A percentile compares a stretch with the other conserved stretches of the same genome.
phyloP scores from a whole-genome alignment of 2,888 invertebrate species.

The Euplagia quadripunctaria region DNA sequence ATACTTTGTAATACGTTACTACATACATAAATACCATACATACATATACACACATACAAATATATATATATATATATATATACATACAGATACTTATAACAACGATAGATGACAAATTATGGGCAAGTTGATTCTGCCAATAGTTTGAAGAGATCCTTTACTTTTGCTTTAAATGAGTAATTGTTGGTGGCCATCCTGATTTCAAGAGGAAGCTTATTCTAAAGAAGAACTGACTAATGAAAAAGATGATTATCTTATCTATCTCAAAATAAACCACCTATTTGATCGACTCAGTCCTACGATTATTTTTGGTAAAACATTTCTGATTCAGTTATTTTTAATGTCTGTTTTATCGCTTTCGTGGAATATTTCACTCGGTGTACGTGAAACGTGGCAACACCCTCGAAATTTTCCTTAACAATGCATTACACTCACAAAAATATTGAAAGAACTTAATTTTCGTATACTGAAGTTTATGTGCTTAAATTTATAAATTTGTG shows the following conservation, averaged over 20 bases:
- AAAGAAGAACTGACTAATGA: too few species aligned
- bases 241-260: not conserved
- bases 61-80: too few species aligned
- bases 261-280: not conserved
- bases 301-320: constrained; percentile 8
- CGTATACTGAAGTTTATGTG: not conserved
- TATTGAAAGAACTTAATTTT: constrained; percentile 1
- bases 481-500: not conserved
- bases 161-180: too few species aligned
- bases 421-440: constrained; percentile 14
- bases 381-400: constrained; percentile 23
- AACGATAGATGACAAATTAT: too few species aligned
- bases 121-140: too few species aligned
- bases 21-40: too few species aligned
- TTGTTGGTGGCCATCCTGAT: too few species aligned
- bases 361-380: constrained; percentile 39
- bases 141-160: too few species aligned
- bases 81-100: too few species aligned
- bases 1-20: too few species aligned
- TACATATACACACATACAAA: too few species aligned
- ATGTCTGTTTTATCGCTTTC: constrained; percentile 32
- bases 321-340: constrained; percentile 20
- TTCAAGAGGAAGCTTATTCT: too few species aligned
- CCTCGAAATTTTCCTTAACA: constrained; percentile 18
- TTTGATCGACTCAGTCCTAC: not conserved